Base-by-base conservation (phyloP, 2,113 vertebrate species). In the Blennius ocellaris region DNA sequence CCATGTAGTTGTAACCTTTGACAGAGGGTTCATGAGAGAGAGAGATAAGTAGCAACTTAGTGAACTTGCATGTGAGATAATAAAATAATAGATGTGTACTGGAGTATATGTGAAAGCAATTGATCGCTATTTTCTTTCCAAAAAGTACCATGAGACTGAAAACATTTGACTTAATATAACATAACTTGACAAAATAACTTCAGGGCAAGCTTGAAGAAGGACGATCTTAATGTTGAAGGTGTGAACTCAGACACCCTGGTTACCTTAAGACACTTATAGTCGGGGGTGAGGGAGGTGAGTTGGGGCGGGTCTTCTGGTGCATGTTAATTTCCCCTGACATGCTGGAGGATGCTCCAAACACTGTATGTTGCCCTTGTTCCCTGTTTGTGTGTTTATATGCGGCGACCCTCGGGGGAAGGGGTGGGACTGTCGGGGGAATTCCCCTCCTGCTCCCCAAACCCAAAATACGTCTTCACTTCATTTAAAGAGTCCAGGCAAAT, bases 211-310 rank as follows among this genome's bases (percentile, higher is more conserved):
- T 30, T 30, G 21, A 30, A 30, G 21, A 30, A 2, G 4, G 21
- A 30, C 21, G 21, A 30, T 30, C 21, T 30, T 65, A 8, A 60
- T 62, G 53, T 21, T 56, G 52, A 43, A 45, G 44, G 62, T 60
- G 67, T 71, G 75, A 87, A 84, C 78, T 78, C 61, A 54, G 39
- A 60, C 81, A 76, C 64, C 12, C 14, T 15, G 56, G 45, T 84
- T 86, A 75, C 76, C 81, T 82, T 67, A 80, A 78, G 78, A 80
- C 67, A 68, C 66, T 73, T 77, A 73, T 54, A 17, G 30, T 55
- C 21, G 21, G 21, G 21, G 21, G 21, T 30, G 21, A 30, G 21
- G 21, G 21, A 30, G 21, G 21, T 4, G 21, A 30, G 21, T 30
- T 4, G 21, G 21, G 21, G 21, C 21, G 21, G 21, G 54, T 54